These are phyloP conservation scores for Orbicella faveolata DNA, from an alignment of 64 coral and sea anemone species.

Conservation along the genomic window DNA sequence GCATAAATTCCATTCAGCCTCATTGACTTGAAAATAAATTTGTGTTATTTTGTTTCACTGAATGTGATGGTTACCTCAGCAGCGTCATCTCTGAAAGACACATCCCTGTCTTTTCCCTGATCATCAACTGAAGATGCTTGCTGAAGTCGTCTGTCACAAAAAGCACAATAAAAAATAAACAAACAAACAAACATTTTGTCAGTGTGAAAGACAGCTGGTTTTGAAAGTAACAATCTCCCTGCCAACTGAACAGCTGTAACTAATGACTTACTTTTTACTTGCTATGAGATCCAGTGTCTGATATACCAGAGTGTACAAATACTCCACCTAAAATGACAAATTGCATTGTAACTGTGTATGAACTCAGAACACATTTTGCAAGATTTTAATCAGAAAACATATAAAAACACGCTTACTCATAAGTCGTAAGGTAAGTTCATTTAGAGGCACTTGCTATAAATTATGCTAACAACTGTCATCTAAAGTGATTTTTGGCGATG, in stretches of 20 bases:
- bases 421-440: too few relatives aligned
- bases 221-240: too few relatives aligned
- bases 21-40: background rate
- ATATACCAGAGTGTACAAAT: conserved; percentile 88
- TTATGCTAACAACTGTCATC: too few relatives aligned
- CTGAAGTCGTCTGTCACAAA: conserved; percentile 69
- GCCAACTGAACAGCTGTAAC: too few relatives aligned
- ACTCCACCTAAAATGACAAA: conserved; percentile 66
- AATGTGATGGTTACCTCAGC: conserved; percentile 50
- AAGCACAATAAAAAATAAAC: background rate
- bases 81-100: conserved; percentile 50
- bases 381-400: too few relatives aligned
- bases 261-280: conserved; percentile 93
- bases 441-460: too few relatives aligned
- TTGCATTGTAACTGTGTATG: too few relatives aligned
- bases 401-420: too few relatives aligned
- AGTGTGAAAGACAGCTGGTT: too few relatives aligned
- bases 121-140: conserved; percentile 88
- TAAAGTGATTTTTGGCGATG: too few relatives aligned
- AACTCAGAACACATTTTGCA: too few relatives aligned
- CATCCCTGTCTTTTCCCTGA: conserved; percentile 76
- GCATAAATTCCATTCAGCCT: too few relatives aligned
- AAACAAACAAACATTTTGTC: background rate
- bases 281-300: conserved; percentile 93
- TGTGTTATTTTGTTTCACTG: background rate